Conservation (phyloP, 2,797 vertebrate genomes). For the Heliangelus exortis region DNA sequence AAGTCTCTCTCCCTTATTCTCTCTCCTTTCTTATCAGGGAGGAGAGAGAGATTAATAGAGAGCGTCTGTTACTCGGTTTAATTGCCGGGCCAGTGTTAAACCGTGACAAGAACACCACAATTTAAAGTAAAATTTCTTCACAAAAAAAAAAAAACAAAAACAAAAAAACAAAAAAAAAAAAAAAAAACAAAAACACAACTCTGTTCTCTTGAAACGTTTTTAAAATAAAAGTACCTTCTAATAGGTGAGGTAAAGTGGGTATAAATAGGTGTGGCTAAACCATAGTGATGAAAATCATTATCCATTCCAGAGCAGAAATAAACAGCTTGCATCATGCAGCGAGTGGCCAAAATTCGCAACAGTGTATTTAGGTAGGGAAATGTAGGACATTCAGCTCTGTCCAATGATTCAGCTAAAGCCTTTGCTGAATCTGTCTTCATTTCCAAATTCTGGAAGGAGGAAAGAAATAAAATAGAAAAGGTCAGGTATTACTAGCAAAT, state of each 20-base stretch:
- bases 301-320: conserved; percentile 99
- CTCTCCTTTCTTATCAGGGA: no score
- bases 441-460: conserved; percentile 81
- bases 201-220: neutral
- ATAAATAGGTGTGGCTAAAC: conserved; percentile 96
- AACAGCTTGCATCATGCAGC: conserved; percentile 99
- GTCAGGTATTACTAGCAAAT: neutral
- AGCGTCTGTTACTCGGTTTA: no score
- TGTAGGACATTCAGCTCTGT: conserved; percentile 82
- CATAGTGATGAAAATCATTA: conserved; percentile 96
- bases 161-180: neutral
- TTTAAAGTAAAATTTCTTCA: neutral
- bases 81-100: no score
- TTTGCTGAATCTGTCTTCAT: conserved; percentile 94
- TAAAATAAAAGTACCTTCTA: conserved; percentile 84
- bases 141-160: neutral
- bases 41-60: no score
- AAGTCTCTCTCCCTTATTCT: no score
- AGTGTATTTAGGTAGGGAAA: conserved; percentile 94
- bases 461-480: neutral
- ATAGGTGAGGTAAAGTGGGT: conserved; percentile 99
- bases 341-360: conserved; percentile 92
- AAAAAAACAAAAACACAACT: neutral
- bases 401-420: conserved; percentile 92
- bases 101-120: neutral